phyloP scores from a whole-genome alignment of 2,797 vertebrate genomes.

The Sebastes vulpes region DNA sequence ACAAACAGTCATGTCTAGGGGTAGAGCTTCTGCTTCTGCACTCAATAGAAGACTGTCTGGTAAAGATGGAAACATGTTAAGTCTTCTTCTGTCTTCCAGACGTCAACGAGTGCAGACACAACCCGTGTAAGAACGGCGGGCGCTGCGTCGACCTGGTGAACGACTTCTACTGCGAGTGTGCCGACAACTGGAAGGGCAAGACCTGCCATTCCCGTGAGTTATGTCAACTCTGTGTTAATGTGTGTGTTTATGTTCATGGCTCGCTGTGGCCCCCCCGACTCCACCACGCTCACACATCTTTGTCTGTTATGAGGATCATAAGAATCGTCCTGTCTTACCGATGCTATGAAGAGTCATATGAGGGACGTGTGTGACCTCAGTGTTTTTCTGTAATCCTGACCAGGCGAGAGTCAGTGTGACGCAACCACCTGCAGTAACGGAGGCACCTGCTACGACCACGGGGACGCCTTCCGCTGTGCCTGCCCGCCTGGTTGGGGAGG shows the following conservation, averaged over 20 bases:
- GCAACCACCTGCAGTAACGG: slow-evolving; percentile 95
- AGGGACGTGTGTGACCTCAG: not conserved
- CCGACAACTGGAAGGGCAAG: slow-evolving; percentile 97
- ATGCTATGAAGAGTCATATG: not conserved
- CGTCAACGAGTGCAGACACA: slow-evolving; percentile 93
- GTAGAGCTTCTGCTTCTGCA: not conserved
- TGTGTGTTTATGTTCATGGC: slow-evolving; percentile 24
- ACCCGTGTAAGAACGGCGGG: slow-evolving; percentile 95
- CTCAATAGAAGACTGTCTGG: not conserved
- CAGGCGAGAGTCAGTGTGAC: slow-evolving; percentile 95
- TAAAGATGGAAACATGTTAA: not conserved
- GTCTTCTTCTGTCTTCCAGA: slow-evolving; percentile 80
- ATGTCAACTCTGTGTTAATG: slow-evolving; percentile 13
- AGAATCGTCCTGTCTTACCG: accelerated
- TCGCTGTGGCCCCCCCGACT: not conserved
- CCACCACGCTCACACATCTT: not conserved
- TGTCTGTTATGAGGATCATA: not conserved
- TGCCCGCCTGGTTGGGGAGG: slow-evolving; percentile 94
- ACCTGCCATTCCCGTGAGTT: slow-evolving; percentile 97
- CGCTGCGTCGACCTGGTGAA: slow-evolving; percentile 94
- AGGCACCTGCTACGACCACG: slow-evolving; percentile 94
- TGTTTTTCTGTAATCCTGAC: not conserved
- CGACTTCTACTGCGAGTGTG: slow-evolving; percentile 96
- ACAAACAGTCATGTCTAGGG: not conserved
- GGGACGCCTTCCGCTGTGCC: slow-evolving; percentile 92